Evolutionary conservation across 2,888 invertebrate genomes (phyloP).

Genomic region (Caenorhabditis sp.): DNA sequence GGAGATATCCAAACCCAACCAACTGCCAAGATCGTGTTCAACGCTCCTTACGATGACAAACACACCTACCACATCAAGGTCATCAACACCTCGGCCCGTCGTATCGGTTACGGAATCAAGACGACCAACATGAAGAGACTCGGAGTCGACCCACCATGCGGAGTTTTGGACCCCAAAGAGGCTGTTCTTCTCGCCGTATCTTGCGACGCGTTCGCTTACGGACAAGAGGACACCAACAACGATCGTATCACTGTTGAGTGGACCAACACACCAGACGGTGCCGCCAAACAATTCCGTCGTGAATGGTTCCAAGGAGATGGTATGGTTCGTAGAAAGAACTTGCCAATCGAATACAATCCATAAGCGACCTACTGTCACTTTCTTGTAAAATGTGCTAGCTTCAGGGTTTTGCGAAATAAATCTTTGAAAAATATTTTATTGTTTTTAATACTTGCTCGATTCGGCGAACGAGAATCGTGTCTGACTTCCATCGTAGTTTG

Average conservation of each 20-base stretch:
- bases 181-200: constrained; percentile 20
- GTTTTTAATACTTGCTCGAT: no score
- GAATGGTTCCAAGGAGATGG: constrained; percentile 63
- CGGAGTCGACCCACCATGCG: constrained; percentile 54
- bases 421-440: no score
- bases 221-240: constrained; percentile 38
- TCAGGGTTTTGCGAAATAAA: no score
- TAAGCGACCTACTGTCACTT: no score
- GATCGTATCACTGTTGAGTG: constrained; percentile 44
- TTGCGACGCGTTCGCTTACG: constrained; percentile 18
- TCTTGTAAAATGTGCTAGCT: no score
- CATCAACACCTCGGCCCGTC: constrained; percentile 50
- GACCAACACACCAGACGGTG: constrained; percentile 56
- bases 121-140: constrained; percentile 60
- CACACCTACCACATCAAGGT: constrained; percentile 46
- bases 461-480: no score
- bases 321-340: constrained; percentile 57
- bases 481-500: no score
- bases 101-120: constrained; percentile 58
- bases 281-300: constrained; percentile 57
- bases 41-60: no score
- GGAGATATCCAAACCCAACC: no score
- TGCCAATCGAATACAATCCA: constrained; percentile 37
- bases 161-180: constrained; percentile 59
- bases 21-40: no score